phyloP scores from a whole-genome alignment of 2,797 vertebrate species.

The Sebastiscus tertius region DNA sequence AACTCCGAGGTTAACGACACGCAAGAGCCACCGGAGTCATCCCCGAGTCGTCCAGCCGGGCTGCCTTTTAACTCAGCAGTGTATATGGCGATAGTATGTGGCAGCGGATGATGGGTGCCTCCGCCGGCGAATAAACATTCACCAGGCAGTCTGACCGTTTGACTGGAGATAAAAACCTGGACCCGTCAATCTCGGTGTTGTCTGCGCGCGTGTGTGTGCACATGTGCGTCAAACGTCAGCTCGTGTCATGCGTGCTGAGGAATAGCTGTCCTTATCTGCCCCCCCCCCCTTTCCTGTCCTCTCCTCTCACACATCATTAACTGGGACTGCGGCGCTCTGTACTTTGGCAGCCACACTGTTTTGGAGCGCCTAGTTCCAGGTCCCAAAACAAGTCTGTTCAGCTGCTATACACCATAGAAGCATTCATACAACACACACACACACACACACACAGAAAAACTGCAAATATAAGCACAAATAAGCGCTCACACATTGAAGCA shows the following conservation, averaged over 20 bases:
- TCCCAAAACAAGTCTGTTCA: conserved; percentile 53
- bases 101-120: conserved; percentile 66
- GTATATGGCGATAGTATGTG: conserved; percentile 54
- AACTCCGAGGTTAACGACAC: conserved; percentile 78
- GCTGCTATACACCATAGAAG: conserved; percentile 31
- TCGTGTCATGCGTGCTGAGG: conserved; percentile 38
- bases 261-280: conserved; percentile 68
- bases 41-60: conserved; percentile 55
- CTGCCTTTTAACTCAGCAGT: conserved; percentile 72
- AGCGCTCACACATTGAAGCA: conserved; percentile 29
- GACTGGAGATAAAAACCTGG: conserved; percentile 73
- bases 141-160: conserved; percentile 52
- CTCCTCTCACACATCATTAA: conserved; percentile 74
- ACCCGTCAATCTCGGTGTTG: conserved; percentile 55
- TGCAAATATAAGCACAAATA: conserved; percentile 62
- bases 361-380: conserved; percentile 51
- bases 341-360: conserved; percentile 61
- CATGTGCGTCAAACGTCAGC: conserved; percentile 42
- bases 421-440: conserved; percentile 7
- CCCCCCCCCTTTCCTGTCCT: conserved; percentile 16
- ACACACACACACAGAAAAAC: conserved; percentile 14
- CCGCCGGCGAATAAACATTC: conserved; percentile 61
- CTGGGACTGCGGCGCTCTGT: conserved; percentile 50
- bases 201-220: conserved; percentile 19
- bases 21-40: conserved; percentile 62